Percentiles rank a stretch among this genome's conserved stretches.
These are phyloP conservation scores for Boloria euphrosyne DNA, from an alignment of 2,888 invertebrate species.

Conservation along the genomic window DNA sequence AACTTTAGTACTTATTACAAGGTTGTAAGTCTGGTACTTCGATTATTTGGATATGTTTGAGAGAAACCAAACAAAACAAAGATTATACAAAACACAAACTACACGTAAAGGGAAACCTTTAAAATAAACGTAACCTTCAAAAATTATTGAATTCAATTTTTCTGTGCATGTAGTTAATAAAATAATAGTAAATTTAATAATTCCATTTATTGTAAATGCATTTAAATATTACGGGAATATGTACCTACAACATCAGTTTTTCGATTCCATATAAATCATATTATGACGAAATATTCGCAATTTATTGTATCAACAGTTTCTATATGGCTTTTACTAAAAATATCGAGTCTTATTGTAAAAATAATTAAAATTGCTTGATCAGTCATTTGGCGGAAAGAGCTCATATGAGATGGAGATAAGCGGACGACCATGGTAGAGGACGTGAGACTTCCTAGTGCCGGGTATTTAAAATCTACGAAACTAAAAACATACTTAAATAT, in stretches of 20 bases:
- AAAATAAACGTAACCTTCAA: no score
- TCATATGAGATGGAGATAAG: constrained; percentile 47
- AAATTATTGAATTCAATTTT: no score
- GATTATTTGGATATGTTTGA: neutral
- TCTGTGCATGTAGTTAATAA: no score
- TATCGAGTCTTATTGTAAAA: neutral
- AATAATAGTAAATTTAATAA: no score
- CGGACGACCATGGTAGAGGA: constrained; percentile 53
- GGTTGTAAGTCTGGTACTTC: constrained; percentile 6
- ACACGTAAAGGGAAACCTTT: no score
- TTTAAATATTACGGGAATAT: no score
- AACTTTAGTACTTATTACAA: neutral
- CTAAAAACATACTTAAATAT: no score
- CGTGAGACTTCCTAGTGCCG: constrained; percentile 52
- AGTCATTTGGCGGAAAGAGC: constrained; percentile 39
- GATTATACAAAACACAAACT: no score
- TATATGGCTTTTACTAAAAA: neutral
- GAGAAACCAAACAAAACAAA: no score
- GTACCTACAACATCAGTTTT: no score
- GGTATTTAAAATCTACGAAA: constrained; percentile 3
- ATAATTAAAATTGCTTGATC: constrained; percentile 22
- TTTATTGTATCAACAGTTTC: neutral
- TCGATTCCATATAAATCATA: neutral
- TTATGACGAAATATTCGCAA: neutral
- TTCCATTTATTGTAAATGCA: no score